Percentiles rank a stretch among this genome's conserved stretches.
Evolutionary conservation across 2,113 vertebrate genomes (phyloP).

Genomic region (Corythornis madagascariensis): DNA sequence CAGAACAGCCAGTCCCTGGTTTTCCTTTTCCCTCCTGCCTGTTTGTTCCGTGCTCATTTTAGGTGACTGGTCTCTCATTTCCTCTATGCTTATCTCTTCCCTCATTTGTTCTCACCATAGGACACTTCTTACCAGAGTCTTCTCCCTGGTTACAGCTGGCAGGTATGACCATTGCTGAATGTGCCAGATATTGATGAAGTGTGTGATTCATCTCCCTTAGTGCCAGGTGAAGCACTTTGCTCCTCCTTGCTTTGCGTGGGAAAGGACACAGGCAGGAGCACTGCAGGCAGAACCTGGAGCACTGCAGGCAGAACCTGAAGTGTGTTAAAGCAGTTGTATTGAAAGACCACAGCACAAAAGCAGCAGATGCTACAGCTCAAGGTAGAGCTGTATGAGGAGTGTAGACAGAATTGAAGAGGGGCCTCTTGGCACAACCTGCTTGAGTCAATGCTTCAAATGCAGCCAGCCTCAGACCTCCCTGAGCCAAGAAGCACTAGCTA

Average conservation of each 20-base stretch:
- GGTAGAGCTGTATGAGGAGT: neutral
- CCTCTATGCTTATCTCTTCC: neutral
- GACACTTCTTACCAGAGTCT: neutral
- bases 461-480: fast-evolving
- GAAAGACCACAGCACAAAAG: neutral
- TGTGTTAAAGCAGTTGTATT: fast-evolving
- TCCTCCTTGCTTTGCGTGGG: neutral
- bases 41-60: neutral
- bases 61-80: neutral
- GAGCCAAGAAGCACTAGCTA: neutral
- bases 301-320: neutral
- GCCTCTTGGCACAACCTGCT: neutral
- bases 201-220: neutral
- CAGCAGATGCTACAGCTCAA: neutral
- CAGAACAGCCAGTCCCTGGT: neutral
- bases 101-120: neutral
- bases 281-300: neutral
- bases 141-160: neutral
- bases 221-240: neutral
- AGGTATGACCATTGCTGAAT: neutral
- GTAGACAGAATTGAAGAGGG: neutral
- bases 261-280: neutral
- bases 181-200: neutral
- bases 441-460: neutral
- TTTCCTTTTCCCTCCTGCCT: neutral